These are phyloP conservation scores for Malurus elegans DNA, from an alignment of 2,113 vertebrate species.

Conservation along the genomic window DNA sequence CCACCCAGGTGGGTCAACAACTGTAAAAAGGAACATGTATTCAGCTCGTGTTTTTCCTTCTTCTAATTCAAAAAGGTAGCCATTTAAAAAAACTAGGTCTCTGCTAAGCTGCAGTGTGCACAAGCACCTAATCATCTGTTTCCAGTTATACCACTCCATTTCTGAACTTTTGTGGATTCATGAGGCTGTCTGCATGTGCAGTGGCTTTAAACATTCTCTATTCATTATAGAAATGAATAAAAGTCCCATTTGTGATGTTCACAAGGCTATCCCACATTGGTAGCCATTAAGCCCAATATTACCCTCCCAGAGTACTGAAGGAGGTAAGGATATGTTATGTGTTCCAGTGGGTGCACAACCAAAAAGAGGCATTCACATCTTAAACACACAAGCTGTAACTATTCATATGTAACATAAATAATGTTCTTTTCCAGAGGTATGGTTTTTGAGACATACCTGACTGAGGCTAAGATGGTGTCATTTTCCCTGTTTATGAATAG, in stretches of 20 bases:
- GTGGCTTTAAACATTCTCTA: background rate
- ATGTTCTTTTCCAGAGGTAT: conserved; percentile 49
- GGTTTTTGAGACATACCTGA: conserved; percentile 38
- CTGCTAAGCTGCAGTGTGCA: background rate
- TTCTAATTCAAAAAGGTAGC: background rate
- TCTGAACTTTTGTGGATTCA: background rate
- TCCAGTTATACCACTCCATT: background rate
- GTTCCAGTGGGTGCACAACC: conserved; percentile 12
- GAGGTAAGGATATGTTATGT: background rate
- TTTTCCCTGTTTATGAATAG: conserved; percentile 53
- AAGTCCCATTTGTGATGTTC: conserved; percentile 43
- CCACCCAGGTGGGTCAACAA: background rate
- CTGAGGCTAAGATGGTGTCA: conserved; percentile 32
- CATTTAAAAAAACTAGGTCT: background rate
- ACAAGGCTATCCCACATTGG: conserved; percentile 2
- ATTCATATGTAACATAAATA: conserved; percentile 60
- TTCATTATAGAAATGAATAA: conserved; percentile 36
- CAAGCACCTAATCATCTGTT: background rate
- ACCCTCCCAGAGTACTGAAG: background rate
- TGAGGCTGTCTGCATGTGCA: background rate
- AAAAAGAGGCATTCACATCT: conserved; percentile 42
- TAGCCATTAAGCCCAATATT: background rate
- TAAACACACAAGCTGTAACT: conserved; percentile 31
- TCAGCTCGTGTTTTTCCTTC: background rate
- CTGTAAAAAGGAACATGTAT: background rate